A percentile compares a stretch with the other conserved stretches of the same genome.
phyloP scores from a whole-genome alignment of 2,797 vertebrate genomes.

The Catamblyrhynchus diadema region DNA sequence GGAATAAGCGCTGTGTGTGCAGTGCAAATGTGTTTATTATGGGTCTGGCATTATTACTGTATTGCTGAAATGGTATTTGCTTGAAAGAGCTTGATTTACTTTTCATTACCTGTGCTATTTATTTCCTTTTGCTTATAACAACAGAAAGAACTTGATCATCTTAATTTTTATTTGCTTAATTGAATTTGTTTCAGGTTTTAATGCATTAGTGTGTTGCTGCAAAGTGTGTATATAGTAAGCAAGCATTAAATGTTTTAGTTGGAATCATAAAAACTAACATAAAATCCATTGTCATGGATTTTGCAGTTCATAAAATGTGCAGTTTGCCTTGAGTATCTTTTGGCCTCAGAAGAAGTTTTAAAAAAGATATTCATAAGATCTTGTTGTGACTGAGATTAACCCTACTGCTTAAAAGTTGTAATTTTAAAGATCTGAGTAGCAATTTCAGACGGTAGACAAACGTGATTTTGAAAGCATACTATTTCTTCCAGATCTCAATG shows the following conservation, averaged over 20 bases:
- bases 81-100: not conserved
- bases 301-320: not conserved
- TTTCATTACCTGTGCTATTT: not conserved
- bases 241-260: not conserved
- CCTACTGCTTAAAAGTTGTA: not conserved
- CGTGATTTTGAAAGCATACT: not conserved
- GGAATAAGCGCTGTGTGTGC: not conserved
- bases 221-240: not conserved
- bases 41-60: accelerated
- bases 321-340: not conserved
- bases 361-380: not conserved
- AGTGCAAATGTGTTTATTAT: not conserved
- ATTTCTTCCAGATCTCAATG: not conserved
- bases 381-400: not conserved
- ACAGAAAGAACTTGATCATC: not conserved
- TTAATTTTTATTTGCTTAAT: not conserved
- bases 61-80: not conserved
- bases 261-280: not conserved
- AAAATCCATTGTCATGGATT: not conserved
- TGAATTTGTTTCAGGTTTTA: not conserved
- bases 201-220: not conserved
- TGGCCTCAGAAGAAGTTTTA: not conserved
- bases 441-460: not conserved
- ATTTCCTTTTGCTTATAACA: not conserved
- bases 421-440: not conserved